Conservation (phyloP, 2,113 vertebrate genomes). For the Chrysemys picta region DNA sequence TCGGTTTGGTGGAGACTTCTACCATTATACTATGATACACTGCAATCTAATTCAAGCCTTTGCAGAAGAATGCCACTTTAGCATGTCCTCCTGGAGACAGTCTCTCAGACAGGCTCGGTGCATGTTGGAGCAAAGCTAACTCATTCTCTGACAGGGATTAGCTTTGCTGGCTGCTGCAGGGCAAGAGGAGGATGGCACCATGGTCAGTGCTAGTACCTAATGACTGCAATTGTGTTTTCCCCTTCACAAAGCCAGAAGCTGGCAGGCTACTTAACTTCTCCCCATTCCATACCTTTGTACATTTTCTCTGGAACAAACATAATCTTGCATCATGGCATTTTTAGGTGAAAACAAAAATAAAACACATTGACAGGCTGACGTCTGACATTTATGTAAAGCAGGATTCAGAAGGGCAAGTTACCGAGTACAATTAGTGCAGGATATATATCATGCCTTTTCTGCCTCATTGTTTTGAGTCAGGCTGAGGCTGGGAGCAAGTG, state of each 20-base stretch:
- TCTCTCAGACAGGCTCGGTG: background rate
- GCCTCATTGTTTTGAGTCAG: background rate
- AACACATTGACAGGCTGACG: background rate
- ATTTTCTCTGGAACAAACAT: background rate
- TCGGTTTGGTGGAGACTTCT: background rate
- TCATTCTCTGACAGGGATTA: background rate
- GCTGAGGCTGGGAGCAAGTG: background rate
- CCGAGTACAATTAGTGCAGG: background rate
- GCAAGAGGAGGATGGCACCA: background rate
- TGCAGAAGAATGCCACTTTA: background rate
- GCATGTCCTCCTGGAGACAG: background rate
- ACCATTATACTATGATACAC: background rate
- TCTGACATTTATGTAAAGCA: background rate
- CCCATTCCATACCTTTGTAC: background rate
- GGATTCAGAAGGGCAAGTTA: background rate
- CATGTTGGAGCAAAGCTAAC: background rate
- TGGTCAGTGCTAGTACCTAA: background rate
- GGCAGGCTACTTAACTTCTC: background rate
- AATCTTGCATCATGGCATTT: background rate
- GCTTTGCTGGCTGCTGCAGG: background rate
- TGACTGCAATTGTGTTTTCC: background rate
- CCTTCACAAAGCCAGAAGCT: background rate
- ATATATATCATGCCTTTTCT: background rate
- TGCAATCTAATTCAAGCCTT: background rate
- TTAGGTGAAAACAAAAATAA: background rate